phyloP scores from a whole-genome alignment of 1,140 invertebrate genomes.

The Drosophila rufa region DNA sequence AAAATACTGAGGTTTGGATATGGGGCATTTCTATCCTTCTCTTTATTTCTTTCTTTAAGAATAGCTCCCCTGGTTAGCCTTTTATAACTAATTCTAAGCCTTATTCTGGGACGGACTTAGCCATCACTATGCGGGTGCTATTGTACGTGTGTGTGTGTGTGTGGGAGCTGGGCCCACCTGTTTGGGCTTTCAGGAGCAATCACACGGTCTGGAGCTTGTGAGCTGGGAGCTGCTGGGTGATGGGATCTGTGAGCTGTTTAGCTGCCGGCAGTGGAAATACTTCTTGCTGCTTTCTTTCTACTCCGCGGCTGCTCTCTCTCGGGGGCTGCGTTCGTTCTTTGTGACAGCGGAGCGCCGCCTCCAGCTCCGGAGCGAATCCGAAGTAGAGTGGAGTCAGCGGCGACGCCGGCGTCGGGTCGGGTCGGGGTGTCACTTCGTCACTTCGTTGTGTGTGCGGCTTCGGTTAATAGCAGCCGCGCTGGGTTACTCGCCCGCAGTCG shows the following conservation, averaged over 20 bases:
- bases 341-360: constrained; percentile 35
- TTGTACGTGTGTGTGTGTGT: constrained; percentile 16
- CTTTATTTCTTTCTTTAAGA: no score
- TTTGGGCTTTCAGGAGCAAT: constrained; percentile 73
- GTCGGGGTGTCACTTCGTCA: constrained; percentile 26
- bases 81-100: background rate
- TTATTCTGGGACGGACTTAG: background rate
- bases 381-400: constrained; percentile 48
- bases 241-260: constrained; percentile 4
- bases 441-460: constrained; percentile 28
- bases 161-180: constrained; percentile 54
- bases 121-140: constrained; percentile 17
- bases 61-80: background rate
- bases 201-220: constrained; percentile 63
- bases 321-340: constrained; percentile 69
- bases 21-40: background rate
- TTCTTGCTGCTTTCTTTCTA: constrained; percentile 68
- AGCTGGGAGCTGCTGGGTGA: constrained; percentile 1
- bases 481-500: constrained; percentile 59
- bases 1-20: background rate
- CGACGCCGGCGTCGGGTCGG: constrained; percentile 30
- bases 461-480: constrained; percentile 66
- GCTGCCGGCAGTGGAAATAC: constrained; percentile 56
- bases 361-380: constrained; percentile 7
- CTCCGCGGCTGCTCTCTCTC: constrained; percentile 32